Evolutionary conservation across 2,113 vertebrate genomes (phyloP).

Genomic region (Dromaius novaehollandiae): DNA sequence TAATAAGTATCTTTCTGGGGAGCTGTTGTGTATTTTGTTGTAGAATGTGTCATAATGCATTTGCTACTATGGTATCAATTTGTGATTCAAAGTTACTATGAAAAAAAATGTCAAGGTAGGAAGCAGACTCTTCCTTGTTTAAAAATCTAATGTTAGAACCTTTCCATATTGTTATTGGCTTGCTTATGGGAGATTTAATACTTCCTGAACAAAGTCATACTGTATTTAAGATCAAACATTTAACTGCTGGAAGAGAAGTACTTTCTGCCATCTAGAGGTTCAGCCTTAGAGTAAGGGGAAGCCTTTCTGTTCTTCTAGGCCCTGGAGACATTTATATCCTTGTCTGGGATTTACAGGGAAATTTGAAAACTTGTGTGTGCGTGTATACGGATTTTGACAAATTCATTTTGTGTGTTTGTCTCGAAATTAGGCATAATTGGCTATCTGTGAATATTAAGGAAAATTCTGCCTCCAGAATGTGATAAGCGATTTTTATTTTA

Average conservation of each 20-base stretch:
- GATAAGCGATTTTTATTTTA: background rate
- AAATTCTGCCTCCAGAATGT: background rate
- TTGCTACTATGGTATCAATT: conserved; percentile 44
- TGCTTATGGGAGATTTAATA: background rate
- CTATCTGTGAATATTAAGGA: background rate
- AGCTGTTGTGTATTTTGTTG: background rate
- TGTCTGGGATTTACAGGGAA: background rate
- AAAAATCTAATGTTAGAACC: background rate
- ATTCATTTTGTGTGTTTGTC: background rate
- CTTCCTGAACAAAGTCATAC: background rate
- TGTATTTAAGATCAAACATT: background rate
- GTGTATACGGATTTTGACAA: background rate
- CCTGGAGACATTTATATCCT: background rate
- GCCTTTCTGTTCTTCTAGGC: background rate
- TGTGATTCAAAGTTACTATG: conserved; percentile 20
- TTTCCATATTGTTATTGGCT: background rate
- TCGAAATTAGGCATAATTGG: background rate
- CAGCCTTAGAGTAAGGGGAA: background rate
- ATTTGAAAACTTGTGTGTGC: background rate
- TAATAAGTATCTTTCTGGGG: background rate
- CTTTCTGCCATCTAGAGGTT: background rate
- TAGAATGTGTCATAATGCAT: background rate
- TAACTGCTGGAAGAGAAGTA: background rate
- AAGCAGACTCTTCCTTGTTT: conserved; percentile 13
- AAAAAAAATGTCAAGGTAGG: conserved; percentile 16